Percentiles rank a stretch among this genome's conserved stretches.
Conservation (phyloP, 2,888 invertebrate species). For the Acleris laterana region DNA sequence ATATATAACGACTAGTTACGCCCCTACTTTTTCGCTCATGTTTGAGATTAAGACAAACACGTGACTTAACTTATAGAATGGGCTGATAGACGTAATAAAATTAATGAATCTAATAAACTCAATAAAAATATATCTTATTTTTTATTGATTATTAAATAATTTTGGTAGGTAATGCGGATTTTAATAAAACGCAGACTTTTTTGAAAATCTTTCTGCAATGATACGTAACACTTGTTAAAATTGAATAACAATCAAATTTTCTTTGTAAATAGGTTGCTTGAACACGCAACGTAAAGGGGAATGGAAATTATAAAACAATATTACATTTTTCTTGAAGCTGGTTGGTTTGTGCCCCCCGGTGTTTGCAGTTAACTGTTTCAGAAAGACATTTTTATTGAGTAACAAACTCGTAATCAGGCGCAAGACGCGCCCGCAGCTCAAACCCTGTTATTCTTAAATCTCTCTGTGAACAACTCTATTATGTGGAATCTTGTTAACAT, state of each 20-base stretch:
- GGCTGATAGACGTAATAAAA: too few species aligned
- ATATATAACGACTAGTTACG: constrained; percentile 38
- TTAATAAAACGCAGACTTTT: constrained; percentile 4
- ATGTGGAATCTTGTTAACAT: constrained; percentile 83
- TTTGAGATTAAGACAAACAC: too few species aligned
- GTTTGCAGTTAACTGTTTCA: constrained; percentile 37
- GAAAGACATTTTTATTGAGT: constrained; percentile 48
- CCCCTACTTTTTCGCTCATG: constrained; percentile 1
- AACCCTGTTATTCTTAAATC: constrained; percentile 81
- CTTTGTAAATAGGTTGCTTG: constrained; percentile 41
- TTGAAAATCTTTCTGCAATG: constrained; percentile 1
- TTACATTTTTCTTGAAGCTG: constrained; percentile 46
- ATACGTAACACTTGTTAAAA: constrained; percentile 16
- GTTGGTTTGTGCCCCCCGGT: constrained; percentile 41
- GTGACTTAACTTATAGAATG: too few species aligned
- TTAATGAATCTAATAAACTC: too few species aligned
- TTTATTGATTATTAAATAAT: too few species aligned
- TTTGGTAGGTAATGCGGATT: background rate
- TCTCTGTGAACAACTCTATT: constrained; percentile 80
- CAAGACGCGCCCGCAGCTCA: constrained; percentile 53
- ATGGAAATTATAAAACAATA: constrained; percentile 57
- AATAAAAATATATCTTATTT: too few species aligned
- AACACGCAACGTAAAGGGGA: constrained; percentile 44
- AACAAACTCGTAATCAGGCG: constrained; percentile 49
- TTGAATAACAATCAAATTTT: constrained; percentile 38